phyloP scores from a whole-genome alignment of 1,140 invertebrate genomes.

The Bombus affinis region DNA sequence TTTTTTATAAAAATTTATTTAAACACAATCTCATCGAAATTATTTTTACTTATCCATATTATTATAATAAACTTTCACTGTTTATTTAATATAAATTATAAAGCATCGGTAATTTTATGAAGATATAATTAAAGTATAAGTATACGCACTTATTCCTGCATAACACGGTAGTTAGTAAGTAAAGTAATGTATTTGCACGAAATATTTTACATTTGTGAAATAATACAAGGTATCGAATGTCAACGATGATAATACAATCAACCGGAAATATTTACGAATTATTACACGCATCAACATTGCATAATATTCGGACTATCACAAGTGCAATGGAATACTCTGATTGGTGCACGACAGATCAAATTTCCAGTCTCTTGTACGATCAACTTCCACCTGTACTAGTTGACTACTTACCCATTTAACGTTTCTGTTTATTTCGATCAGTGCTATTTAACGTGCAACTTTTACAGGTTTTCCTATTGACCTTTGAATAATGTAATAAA shows the following conservation, averaged over 20 bases:
- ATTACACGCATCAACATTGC: not conserved
- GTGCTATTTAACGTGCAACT: not conserved
- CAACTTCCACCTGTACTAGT: conserved; percentile 9
- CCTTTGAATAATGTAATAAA: not conserved
- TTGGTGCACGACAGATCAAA: conserved; percentile 14
- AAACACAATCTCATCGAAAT: too few relatives aligned
- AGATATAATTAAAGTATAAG: too few relatives aligned
- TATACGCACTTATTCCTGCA: too few relatives aligned
- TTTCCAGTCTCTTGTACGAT: conserved; percentile 26
- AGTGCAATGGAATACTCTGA: not conserved
- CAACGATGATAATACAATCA: not conserved
- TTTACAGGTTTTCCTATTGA: not conserved
- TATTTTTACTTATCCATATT: too few relatives aligned
- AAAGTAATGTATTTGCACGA: not conserved
- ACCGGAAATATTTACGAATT: conserved; percentile 18
- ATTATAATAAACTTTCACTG: too few relatives aligned
- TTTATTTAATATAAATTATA: too few relatives aligned
- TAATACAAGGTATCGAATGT: not conserved
- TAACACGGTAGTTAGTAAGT: too few relatives aligned
- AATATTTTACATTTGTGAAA: not conserved
- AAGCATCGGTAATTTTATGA: too few relatives aligned
- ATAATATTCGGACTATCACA: conserved; percentile 15
- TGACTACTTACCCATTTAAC: conserved; percentile 31
- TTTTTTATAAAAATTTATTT: too few relatives aligned
- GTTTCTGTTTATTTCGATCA: conserved; percentile 40